These are phyloP conservation scores for Cassiopea xamachana DNA, from an alignment of 30 jellyfish, hydroid and myxozoan genomes.

Conservation along the genomic window DNA sequence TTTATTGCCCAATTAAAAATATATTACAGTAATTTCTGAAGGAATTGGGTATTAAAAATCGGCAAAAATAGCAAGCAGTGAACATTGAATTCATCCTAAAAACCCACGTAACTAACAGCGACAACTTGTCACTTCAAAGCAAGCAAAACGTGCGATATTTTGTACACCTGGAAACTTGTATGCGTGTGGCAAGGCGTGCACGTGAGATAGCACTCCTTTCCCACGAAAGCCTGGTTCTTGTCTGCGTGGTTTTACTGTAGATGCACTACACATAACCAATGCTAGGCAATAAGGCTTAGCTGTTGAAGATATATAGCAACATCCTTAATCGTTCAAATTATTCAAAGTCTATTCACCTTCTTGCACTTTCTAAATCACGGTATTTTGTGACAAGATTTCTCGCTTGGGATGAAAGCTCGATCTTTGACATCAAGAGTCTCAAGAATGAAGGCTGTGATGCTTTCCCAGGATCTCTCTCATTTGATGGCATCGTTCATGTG, in stretches of 20 bases:
- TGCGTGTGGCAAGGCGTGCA: background rate
- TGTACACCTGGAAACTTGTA: background rate
- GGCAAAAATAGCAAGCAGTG: background rate
- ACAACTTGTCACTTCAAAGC: background rate
- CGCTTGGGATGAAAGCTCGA: background rate
- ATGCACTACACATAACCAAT: too few relatives aligned
- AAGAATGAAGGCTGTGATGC: background rate
- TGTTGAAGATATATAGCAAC: too few relatives aligned
- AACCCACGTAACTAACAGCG: background rate
- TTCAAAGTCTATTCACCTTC: background rate
- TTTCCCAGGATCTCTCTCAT: background rate
- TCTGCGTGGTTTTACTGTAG: too few relatives aligned
- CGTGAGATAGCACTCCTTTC: background rate
- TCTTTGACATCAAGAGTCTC: background rate
- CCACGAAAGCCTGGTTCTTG: background rate
- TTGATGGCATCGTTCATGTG: slow-evolving; percentile 10
- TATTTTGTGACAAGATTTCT: background rate
- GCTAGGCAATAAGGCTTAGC: too few relatives aligned
- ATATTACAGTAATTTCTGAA: background rate
- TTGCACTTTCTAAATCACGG: background rate
- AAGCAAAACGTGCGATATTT: background rate
- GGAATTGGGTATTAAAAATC: background rate
- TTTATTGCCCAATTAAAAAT: too few relatives aligned
- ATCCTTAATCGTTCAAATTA: too few relatives aligned
- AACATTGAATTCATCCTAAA: background rate